These are phyloP conservation scores for Lingula anatina DNA, from an alignment of 2,888 invertebrate genomes.

Conservation along the genomic window DNA sequence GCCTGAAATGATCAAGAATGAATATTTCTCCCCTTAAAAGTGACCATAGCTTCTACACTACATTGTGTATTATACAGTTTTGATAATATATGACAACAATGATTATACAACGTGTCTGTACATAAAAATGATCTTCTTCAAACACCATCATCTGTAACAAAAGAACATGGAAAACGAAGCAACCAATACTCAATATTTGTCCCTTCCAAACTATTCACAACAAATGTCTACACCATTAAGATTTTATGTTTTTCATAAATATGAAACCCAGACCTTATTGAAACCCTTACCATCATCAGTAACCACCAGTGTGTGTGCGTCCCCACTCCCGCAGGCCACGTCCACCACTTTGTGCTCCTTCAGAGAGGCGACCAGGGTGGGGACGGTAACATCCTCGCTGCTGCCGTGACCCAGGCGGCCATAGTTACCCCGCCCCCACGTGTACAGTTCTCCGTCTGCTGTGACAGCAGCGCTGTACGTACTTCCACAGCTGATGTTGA, in stretches of 20 bases:
- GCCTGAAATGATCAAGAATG: too few species aligned
- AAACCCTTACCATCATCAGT: slow-evolving; percentile 79
- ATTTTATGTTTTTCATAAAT: neutral
- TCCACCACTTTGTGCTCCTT: slow-evolving; percentile 50
- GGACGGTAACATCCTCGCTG: slow-evolving; percentile 86
- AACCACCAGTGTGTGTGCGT: slow-evolving; percentile 91
- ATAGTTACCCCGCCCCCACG: slow-evolving; percentile 95
- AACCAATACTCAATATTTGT: too few species aligned
- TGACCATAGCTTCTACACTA: too few species aligned
- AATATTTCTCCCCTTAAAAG: too few species aligned
- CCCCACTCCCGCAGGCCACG: slow-evolving; percentile 86
- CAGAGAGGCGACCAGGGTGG: slow-evolving; percentile 66
- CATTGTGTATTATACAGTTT: too few species aligned
- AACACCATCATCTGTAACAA: neutral
- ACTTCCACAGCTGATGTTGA: slow-evolving; percentile 89
- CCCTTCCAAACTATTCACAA: too few species aligned
- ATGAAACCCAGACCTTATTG: neutral
- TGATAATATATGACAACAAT: too few species aligned
- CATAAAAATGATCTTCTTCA: neutral
- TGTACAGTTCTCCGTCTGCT: slow-evolving; percentile 79
- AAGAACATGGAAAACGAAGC: neutral
- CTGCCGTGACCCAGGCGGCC: slow-evolving; percentile 92
- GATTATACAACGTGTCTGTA: too few species aligned
- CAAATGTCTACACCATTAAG: slow-evolving; percentile 1
- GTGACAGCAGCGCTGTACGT: slow-evolving; percentile 93